Base-by-base conservation (phyloP, 1,140 invertebrate species). In the Tachypleus tridentatus region DNA sequence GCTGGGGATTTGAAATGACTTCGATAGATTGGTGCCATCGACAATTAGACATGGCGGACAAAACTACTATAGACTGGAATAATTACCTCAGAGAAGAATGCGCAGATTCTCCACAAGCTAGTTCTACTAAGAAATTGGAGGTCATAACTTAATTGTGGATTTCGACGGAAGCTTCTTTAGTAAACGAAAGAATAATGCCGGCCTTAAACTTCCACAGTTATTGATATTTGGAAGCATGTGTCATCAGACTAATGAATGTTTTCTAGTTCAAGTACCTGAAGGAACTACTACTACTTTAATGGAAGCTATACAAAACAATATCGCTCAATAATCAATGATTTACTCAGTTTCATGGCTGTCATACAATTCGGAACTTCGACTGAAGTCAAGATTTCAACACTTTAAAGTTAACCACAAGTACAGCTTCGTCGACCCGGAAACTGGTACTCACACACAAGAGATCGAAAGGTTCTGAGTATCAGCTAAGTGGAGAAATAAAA, bases 31-130 rank as follows among this genome's bases (percentile, higher is more conserved):
- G 51, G 29, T 61, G 59, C 53, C 4, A 61, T 58, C 52, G 61
- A 7, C n/a, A 65, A 49, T 54, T 61, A 11, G 52, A 62, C n/a
- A 51, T 65, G 1, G 51, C 3, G 54, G 7, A 51, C 49, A 29
- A 9, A 51, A 65, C 51, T 49, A n/a, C 57, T 58, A 51, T 64
- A 49, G 64, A 60, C 29, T 60, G 58, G 58, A 64, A 64, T 48
- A 64, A 60, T n/a, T 60, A 29, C 58, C 51, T 64, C n/a, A 3
- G 50, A 9, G 58, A 64, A n/a, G 58, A 60, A n/a, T 64, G 58
- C 52, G 52, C 54, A 9, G n/a, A 61, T 49, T n/a, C 0, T 49
- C 58, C 60, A 11, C 50, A 29, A n/a, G 29, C 50, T 57, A 50
- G 60, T 60, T 3, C 11, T 11, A 10, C 51, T n/a, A n/a, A n/a